phyloP scores from a whole-genome alignment of 2,888 invertebrate genomes.

The Frankliniella fusca region DNA sequence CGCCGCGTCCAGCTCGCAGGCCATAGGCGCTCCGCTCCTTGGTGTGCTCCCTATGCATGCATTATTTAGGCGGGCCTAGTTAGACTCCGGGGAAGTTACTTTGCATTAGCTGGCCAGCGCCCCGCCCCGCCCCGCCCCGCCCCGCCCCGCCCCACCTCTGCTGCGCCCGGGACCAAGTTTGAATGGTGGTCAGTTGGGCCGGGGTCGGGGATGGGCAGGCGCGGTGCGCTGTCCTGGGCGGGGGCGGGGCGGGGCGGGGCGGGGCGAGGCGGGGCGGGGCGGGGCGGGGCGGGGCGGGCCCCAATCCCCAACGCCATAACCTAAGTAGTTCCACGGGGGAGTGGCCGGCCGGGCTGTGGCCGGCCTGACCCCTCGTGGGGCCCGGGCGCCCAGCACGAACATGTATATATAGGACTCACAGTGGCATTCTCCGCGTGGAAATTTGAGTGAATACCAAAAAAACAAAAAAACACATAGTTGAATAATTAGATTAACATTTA shows the following conservation, averaged over 20 bases:
- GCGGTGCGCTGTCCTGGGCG: not conserved
- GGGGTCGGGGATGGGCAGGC: not conserved
- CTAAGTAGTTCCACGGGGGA: no score
- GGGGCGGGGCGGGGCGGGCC: not conserved
- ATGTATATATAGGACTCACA: no score
- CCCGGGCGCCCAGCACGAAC: no score
- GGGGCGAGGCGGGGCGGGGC: not conserved
- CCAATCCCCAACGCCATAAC: not conserved
- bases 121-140: not conserved
- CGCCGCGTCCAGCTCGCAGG: not conserved
- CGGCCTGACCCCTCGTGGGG: no score
- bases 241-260: not conserved
- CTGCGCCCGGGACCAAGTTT: not conserved
- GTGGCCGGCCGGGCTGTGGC: no score
- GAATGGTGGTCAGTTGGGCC: not conserved
- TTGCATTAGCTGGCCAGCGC: conserved; percentile 10
- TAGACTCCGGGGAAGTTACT: not conserved
- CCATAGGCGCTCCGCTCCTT: not conserved
- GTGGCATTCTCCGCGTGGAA: no score
- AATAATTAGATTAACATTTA: no score
- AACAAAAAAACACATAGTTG: no score
- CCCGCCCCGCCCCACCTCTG: not conserved
- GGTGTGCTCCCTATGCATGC: not conserved
- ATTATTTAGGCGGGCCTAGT: not conserved
- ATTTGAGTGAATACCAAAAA: no score